Evolutionary conservation across 2,797 vertebrate species (phyloP).

Genomic region (Eulemur albifrons): DNA sequence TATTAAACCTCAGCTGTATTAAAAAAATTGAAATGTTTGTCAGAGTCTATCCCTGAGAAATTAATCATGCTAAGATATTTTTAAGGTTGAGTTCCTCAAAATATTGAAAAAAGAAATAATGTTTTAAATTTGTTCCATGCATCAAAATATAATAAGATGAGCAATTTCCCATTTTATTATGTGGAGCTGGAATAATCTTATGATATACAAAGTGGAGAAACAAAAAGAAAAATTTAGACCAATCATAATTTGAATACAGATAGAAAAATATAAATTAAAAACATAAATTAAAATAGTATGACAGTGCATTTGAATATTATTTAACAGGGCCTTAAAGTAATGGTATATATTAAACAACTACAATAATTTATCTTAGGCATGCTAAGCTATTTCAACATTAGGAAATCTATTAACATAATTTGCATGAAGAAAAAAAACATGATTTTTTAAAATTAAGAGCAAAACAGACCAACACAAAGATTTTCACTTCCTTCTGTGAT

Average conservation of each 20-base stretch:
- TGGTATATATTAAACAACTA: not conserved
- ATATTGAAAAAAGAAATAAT: not conserved
- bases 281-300: not conserved
- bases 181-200: not conserved
- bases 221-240: not conserved
- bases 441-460: not conserved
- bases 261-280: not conserved
- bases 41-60: not conserved
- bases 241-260: not conserved
- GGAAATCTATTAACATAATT: not conserved
- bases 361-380: not conserved
- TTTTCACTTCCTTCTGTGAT: not conserved
- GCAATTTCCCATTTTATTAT: not conserved
- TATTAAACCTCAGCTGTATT: not conserved
- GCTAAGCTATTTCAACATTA: not conserved
- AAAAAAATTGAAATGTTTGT: not conserved
- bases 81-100: not conserved
- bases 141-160: not conserved
- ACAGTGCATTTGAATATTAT: not conserved
- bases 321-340: not conserved
- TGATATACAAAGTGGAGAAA: too few relatives aligned
- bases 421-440: not conserved
- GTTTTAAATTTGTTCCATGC: not conserved
- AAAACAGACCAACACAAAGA: not conserved
- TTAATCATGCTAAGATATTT: not conserved